phyloP scores from a whole-genome alignment of 2,113 vertebrate genomes.

The zebrafish (Danio rerio) region GRCz12tu NC_133181.1:5810501-5811000 shows the following conservation, averaged over 20 bases:
- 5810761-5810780: conserved; percentile 33
- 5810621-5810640: conserved; percentile 69
- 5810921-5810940: conserved; percentile 24
- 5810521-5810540: conserved; percentile 67
- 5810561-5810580: conserved; percentile 73
- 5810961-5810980: conserved; percentile 22
- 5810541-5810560: conserved; percentile 73
- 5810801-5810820: background rate
- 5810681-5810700: conserved; percentile 42
- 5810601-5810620: conserved; percentile 71
- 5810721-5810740: background rate
- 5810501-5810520: conserved; percentile 50
- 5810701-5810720: background rate
- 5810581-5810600: conserved; percentile 71
- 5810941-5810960: conserved; percentile 22
- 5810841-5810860: background rate
- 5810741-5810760: conserved; percentile 30
- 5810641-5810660: conserved; percentile 47
- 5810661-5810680: conserved; percentile 12
- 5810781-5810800: conserved; percentile 17
- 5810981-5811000: conserved; percentile 33
- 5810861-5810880: background rate
- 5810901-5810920: background rate
- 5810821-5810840: conserved; percentile 2
- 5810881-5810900: background rate